Evolutionary conservation across 2,888 invertebrate genomes (phyloP), one percentile per base, ranked within the genome.

Genomic region (Cyclophora albipunctata): DNA sequence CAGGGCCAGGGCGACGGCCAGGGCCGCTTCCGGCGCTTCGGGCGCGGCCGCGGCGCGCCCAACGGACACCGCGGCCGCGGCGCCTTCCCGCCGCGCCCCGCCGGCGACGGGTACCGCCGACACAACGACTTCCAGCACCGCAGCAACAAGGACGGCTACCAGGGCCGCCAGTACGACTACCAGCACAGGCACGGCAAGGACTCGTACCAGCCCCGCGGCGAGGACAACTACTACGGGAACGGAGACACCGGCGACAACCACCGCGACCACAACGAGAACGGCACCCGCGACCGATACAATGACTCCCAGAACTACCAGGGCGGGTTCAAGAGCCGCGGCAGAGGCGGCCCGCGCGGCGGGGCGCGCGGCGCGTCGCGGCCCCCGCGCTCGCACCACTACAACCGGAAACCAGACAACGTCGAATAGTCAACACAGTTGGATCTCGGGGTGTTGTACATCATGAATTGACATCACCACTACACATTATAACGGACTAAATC

Each of bases 251-350:
- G 73, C 34, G 81, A 89, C 56, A 75, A 80, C 54, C 83, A 89
- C 51, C 85, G 58, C 43, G 60, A 87, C 45, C 84, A 89, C 20
- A 77, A 78, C 50, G 88, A 90, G 57, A 85, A 88, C 56, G 88
- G 90, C 47, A 82, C 89, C 4, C 88, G 90, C 47, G 90, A 85
- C 50, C 71, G 90, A 41, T 90, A 90, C 67, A 82, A 78, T 42
- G 77, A 75, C 52, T 69, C 80, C 52, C 90, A 90, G 64, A 84
- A 83, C 57, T 90, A 90, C 66, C 78, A 88, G 47, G 90, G 90
- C 53, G 90, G 90, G n/a, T 91, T 89, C 72, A 90, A 89, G 67
- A 76, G 89, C 54, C 89, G 91, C 70, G 89, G 90, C 54, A 74
- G 89, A 64, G 89, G 86, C 3, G 87, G 83, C 35, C 60, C 73